phyloP scores from a whole-genome alignment of 2,797 vertebrate species.

The Bovichtus variegatus region DNA sequence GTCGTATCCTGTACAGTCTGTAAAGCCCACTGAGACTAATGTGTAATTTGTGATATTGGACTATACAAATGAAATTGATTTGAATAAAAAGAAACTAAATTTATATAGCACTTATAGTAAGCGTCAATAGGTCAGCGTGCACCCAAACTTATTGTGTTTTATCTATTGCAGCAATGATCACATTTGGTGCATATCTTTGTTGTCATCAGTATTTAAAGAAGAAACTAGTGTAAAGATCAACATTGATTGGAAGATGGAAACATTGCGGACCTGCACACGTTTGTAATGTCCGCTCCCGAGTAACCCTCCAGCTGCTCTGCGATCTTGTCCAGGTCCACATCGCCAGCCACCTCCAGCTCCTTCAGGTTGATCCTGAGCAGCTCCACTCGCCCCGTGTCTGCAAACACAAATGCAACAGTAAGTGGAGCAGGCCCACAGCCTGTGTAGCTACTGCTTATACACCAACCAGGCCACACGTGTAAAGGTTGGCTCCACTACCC shows the following conservation, averaged over 20 bases:
- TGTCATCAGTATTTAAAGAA: neutral
- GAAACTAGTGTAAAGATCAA: neutral
- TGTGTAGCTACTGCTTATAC: neutral
- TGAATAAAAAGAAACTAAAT: too few species aligned
- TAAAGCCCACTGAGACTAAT: too few species aligned
- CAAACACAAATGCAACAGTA: constrained; percentile 12
- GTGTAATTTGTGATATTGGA: too few species aligned
- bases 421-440: neutral
- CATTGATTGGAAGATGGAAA: neutral
- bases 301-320: constrained; percentile 98
- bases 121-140: neutral
- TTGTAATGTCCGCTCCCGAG: constrained; percentile 98
- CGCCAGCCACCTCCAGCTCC: constrained; percentile 93
- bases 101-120: neutral
- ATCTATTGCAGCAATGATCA: neutral
- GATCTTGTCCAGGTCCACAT: constrained; percentile 94
- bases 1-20: too few species aligned
- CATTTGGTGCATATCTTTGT: neutral
- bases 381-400: constrained; percentile 94
- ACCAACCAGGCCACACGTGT: neutral
- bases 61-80: too few species aligned
- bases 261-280: constrained; percentile 92
- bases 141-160: neutral
- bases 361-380: constrained; percentile 94
- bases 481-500: neutral